phyloP scores from a whole-genome alignment of 2,888 invertebrate species.

The Caenorhabditis japonica region DNA sequence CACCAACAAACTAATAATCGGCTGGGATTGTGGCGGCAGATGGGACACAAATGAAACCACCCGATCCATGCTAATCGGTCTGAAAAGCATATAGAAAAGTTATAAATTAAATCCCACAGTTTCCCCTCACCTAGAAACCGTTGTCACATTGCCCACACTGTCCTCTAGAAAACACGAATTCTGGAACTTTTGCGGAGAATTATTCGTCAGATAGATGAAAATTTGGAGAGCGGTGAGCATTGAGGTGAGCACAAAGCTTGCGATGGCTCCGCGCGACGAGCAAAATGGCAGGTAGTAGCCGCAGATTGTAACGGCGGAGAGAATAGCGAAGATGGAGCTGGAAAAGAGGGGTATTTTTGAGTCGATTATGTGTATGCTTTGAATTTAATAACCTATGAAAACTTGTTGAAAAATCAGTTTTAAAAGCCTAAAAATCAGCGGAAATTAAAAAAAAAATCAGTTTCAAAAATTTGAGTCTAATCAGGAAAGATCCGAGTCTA shows the following conservation, averaged over 20 bases:
- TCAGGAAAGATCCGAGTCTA: too few relatives aligned
- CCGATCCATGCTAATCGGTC: conserved; percentile 48
- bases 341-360: too few relatives aligned
- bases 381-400: too few relatives aligned
- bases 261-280: conserved; percentile 54
- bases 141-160: conserved; percentile 11
- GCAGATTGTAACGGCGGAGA: conserved; percentile 56
- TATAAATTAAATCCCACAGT: not conserved
- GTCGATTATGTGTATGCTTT: too few relatives aligned
- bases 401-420: too few relatives aligned
- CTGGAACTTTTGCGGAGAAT: conserved; percentile 31
- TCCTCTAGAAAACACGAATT: conserved; percentile 46
- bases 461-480: too few relatives aligned
- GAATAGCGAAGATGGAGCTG: conserved; percentile 57
- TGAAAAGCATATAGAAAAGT: conserved; percentile 10
- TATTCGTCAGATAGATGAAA: conserved; percentile 36
- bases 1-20: conserved; percentile 51
- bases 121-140: not conserved
- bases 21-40: conserved; percentile 50
- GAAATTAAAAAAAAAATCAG: too few relatives aligned
- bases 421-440: too few relatives aligned
- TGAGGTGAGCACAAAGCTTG: conserved; percentile 43
- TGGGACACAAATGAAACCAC: conserved; percentile 40
- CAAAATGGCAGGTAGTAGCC: conserved; percentile 66
- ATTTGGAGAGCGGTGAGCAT: conserved; percentile 26